Evolutionary conservation across 2,797 vertebrate genomes (phyloP).

Genomic region (Enteromius radiatus): DNA sequence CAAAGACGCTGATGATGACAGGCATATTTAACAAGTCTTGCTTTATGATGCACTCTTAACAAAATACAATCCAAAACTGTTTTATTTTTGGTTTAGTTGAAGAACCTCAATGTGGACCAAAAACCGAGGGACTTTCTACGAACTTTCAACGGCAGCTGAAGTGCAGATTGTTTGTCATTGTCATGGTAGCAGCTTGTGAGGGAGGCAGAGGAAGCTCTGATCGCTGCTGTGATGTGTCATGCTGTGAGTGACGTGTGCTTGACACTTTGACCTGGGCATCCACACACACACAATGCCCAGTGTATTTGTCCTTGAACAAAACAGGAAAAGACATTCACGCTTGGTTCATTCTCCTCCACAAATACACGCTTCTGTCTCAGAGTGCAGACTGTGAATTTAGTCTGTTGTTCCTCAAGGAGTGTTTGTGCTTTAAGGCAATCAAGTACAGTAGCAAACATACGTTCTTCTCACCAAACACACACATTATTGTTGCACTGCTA

Average conservation of each 20-base stretch:
- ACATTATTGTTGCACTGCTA: background rate
- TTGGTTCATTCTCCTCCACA: conserved; percentile 16
- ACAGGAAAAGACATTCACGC: conserved; percentile 18
- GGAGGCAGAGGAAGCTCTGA: conserved; percentile 31
- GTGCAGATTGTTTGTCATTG: conserved; percentile 35
- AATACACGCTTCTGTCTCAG: conserved; percentile 37
- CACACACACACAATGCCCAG: conserved; percentile 33
- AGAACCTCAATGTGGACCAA: background rate
- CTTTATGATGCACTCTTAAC: background rate
- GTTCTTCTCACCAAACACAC: background rate
- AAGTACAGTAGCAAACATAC: background rate
- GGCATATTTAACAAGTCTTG: conserved; percentile 17
- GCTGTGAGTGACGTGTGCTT: conserved; percentile 34
- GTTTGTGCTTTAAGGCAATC: background rate
- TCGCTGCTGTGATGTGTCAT: conserved; percentile 31
- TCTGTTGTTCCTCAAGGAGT: conserved; percentile 17
- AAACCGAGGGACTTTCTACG: conserved; percentile 4
- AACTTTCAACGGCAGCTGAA: conserved; percentile 34
- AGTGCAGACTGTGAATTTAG: background rate
- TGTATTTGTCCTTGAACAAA: conserved; percentile 14
- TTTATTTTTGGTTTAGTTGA: background rate
- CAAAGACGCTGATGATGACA: background rate
- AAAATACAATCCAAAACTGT: background rate
- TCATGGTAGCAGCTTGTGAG: conserved; percentile 19
- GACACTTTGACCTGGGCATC: conserved; percentile 21